A percentile compares a stretch with the other conserved stretches of the same genome.
These are phyloP conservation scores for Mayetiola destructor DNA, from an alignment of 2,888 invertebrate genomes.

Conservation along the genomic window DNA sequence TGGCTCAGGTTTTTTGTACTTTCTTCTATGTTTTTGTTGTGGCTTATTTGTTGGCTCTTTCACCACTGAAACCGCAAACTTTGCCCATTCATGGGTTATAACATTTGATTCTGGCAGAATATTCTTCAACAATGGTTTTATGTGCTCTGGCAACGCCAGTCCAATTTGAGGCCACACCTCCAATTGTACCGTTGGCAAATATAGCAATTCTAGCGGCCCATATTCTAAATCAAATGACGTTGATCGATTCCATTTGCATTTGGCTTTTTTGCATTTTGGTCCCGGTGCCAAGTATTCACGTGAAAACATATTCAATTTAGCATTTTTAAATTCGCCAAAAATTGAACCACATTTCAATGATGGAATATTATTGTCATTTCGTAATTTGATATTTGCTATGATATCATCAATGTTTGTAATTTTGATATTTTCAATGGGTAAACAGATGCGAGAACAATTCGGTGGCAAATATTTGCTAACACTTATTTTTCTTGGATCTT, in stretches of 20 bases:
- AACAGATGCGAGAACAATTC: background rate
- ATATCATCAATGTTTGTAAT: conserved; percentile 10
- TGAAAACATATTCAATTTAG: background rate
- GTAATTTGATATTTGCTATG: background rate
- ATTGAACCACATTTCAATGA: background rate
- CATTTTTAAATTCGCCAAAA: background rate
- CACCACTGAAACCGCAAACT: conserved; percentile 32
- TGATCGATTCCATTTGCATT: conserved; percentile 27
- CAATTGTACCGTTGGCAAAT: conserved; percentile 31
- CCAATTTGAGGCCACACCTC: conserved; percentile 30
- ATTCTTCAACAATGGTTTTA: conserved; percentile 31
- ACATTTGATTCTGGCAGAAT: conserved; percentile 28
- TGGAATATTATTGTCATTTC: background rate
- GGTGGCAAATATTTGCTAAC: background rate
- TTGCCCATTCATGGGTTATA: conserved; percentile 34
- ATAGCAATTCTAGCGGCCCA: conserved; percentile 30
- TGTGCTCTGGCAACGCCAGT: conserved; percentile 28
- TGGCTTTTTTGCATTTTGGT: conserved; percentile 27
- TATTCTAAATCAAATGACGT: conserved; percentile 23
- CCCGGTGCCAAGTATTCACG: conserved; percentile 23
- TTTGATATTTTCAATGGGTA: background rate
- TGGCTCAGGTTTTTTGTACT: conserved; percentile 14
- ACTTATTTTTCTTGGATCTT: background rate
- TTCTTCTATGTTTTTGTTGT: background rate
- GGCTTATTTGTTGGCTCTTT: background rate